These are phyloP conservation scores for Plectropomus leopardus DNA, from an alignment of 2,113 vertebrate species.

Conservation along the genomic window DNA sequence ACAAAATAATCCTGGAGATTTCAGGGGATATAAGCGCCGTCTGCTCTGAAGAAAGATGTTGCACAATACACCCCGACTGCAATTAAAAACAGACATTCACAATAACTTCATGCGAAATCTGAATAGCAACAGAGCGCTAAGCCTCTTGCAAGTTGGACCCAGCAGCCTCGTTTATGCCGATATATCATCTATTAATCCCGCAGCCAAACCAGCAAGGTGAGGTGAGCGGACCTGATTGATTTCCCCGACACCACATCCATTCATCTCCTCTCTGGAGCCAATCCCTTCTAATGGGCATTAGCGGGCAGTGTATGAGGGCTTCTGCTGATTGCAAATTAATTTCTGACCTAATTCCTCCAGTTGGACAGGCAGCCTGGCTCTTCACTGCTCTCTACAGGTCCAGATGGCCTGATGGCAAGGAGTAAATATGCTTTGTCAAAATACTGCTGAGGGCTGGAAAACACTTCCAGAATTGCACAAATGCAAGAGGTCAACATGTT, in stretches of 20 bases:
- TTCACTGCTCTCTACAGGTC: conserved; percentile 60
- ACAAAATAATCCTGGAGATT: neutral
- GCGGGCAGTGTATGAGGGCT: conserved; percentile 23
- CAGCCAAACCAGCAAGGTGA: conserved; percentile 1
- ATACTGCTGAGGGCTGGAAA: conserved; percentile 29
- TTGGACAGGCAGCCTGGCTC: conserved; percentile 66
- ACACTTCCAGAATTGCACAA: conserved; percentile 1
- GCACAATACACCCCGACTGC: neutral
- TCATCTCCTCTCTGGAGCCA: conserved; percentile 43
- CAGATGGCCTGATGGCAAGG: conserved; percentile 70
- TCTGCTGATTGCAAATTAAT: conserved; percentile 73
- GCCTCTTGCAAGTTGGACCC: neutral
- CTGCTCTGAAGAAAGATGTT: neutral
- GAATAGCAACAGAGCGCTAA: neutral
- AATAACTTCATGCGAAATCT: neutral
- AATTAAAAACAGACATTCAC: conserved; percentile 4
- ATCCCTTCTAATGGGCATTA: conserved; percentile 51
- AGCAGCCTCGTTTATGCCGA: neutral
- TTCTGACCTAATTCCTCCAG: conserved; percentile 73
- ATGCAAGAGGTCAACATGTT: conserved; percentile 19
- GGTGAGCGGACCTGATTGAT: conserved; percentile 32
- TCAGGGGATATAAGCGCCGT: neutral
- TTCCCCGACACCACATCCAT: conserved; percentile 17
- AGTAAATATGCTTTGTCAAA: conserved; percentile 62
- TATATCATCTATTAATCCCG: conserved; percentile 28